These are phyloP conservation scores for Coendou prehensilis DNA, from an alignment of 2,797 vertebrate species.

Conservation along the genomic window DNA sequence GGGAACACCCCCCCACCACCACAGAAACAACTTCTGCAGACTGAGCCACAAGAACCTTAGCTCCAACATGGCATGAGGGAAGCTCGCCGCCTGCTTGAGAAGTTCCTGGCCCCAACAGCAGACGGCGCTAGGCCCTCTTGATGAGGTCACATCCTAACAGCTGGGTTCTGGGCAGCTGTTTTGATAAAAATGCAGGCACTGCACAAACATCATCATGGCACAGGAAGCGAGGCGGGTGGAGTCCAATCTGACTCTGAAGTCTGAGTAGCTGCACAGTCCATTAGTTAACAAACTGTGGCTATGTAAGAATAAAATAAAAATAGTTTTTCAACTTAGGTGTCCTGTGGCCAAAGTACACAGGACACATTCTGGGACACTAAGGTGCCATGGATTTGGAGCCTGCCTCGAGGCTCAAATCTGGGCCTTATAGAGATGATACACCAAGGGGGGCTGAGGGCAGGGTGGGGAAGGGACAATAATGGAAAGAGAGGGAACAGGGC, in stretches of 20 bases:
- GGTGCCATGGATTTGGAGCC: not conserved
- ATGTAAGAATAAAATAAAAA: not conserved
- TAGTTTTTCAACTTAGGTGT: not conserved
- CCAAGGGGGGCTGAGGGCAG: not conserved
- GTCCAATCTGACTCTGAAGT: not conserved
- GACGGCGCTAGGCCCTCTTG: not conserved
- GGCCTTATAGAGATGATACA: not conserved
- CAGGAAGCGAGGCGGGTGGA: not conserved
- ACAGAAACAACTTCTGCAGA: not conserved
- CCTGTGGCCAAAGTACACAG: not conserved
- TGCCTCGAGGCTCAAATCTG: not conserved
- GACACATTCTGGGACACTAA: not conserved
- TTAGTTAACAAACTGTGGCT: not conserved
- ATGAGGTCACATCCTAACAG: not conserved
- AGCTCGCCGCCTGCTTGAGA: not conserved
- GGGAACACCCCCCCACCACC: not conserved
- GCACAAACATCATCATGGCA: not conserved
- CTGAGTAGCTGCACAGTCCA: not conserved
- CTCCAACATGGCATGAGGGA: not conserved
- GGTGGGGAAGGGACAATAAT: not conserved
- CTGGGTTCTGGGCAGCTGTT: not conserved
- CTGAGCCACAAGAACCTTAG: not conserved
- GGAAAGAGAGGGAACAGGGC: not conserved
- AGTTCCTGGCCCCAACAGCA: constrained; percentile 25
- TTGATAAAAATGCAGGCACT: not conserved